Base-by-base conservation (phyloP, 2,113 vertebrate species). In the Ammospiza nelsoni region DNA sequence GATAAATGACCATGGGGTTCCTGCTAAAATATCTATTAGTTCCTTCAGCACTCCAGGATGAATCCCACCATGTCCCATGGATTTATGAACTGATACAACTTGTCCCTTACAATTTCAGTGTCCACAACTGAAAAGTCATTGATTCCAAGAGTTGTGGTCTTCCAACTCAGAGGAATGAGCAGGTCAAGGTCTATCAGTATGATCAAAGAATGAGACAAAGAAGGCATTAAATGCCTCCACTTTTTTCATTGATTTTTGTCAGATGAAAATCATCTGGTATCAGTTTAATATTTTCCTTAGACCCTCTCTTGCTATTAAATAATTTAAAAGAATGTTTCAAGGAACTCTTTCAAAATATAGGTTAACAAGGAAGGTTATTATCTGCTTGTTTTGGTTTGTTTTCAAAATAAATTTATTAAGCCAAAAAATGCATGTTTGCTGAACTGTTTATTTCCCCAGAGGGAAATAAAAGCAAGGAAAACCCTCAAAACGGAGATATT, bases 1-100 rank as follows among this genome's bases (percentile, higher is more conserved):
- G 37, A 7, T 31, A 58, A 19, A 58, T 2, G 4, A 51, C 27
- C 15, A 9, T 15, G 22, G 8, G 1, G 1, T 8, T 81, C 18
- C 37, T 59, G 14, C 44, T 37, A 3, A 19, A 65, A 9, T 39
- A 44, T 37, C 12, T 44, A 6, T 6, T 27, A 9, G 3, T 21
- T 72, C 13, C 11, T 37, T 33, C 31, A 44, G 44, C 37, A 33
- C 12, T 52, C 10, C 28, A 33, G 37, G 25, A 59, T 52, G 6
- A 66, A 66, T 33, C 22, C 23, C 12, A 66, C 10, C 52, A 44
- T 8, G 4, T 18, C 12, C 8, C 5, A 1, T 8, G 44, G 39
- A 74, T 15, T 74, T 66, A 37, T 28, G 59, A 59, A 74, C 22
- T 2, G 3, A 33, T 51, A 37, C 8, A 49, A 31, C 24, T n/a